phyloP scores from a whole-genome alignment of 1,140 invertebrate genomes.

The Coptotermes formosanus region DNA sequence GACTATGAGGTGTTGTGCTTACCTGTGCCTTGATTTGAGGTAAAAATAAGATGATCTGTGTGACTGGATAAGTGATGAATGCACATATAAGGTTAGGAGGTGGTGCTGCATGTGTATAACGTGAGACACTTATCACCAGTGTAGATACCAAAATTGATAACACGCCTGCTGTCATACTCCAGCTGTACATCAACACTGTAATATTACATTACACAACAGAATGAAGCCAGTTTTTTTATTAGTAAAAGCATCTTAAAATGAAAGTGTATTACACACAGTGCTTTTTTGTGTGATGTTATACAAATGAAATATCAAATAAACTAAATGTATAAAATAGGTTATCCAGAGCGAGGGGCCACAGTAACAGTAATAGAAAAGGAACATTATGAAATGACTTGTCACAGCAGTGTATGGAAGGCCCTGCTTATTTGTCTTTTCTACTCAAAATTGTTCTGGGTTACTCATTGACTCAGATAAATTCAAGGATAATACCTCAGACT shows the following conservation, averaged over 20 bases:
- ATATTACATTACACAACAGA: not conserved
- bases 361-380: not conserved
- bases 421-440: too few species aligned
- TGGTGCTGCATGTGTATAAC: not conserved
- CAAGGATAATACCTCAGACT: too few species aligned
- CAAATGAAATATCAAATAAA: too few species aligned
- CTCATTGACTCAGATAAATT: too few species aligned
- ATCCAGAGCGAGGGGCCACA: not conserved
- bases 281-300: too few species aligned
- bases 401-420: too few species aligned
- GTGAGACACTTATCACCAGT: not conserved
- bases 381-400: too few species aligned
- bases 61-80: not conserved
- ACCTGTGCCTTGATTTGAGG: not conserved
- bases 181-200: conserved; percentile 3
- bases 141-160: not conserved
- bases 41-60: not conserved
- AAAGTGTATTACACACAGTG: not conserved
- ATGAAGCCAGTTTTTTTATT: not conserved
- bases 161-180: not conserved
- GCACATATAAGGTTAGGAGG: not conserved
- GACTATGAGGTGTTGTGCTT: not conserved
- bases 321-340: not conserved
- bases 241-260: not conserved
- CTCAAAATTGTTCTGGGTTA: too few species aligned